These are phyloP conservation scores for Oxyruncus cristatus DNA, from an alignment of 2,113 vertebrate genomes.

Conservation along the genomic window DNA sequence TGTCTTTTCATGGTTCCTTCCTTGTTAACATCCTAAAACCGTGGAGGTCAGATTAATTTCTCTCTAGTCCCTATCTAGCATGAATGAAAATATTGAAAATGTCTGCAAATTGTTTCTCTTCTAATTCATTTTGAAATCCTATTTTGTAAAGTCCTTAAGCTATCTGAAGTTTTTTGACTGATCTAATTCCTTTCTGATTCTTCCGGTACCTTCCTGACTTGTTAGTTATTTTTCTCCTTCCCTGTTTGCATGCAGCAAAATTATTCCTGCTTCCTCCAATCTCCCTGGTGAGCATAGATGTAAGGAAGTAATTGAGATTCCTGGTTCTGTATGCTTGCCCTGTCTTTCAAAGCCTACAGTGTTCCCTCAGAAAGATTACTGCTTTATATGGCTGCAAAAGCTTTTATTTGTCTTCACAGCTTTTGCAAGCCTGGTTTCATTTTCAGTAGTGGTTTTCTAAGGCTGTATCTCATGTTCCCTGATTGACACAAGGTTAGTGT, in stretches of 20 bases:
- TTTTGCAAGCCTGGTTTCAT: slow-evolving; percentile 7
- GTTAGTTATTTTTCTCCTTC: not conserved
- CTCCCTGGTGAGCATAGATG: not conserved
- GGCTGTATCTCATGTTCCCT: not conserved
- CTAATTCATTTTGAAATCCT: not conserved
- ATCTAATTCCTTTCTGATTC: not conserved
- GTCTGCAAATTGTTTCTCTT: not conserved
- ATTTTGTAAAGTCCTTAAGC: not conserved
- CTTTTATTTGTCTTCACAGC: slow-evolving; percentile 26
- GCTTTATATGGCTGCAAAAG: slow-evolving; percentile 28
- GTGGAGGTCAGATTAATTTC: not conserved
- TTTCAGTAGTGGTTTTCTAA: not conserved
- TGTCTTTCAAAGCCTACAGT: slow-evolving; percentile 1
- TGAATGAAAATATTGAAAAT: not conserved
- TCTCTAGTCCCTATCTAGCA: not conserved
- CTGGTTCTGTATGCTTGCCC: not conserved
- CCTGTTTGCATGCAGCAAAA: not conserved
- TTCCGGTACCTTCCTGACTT: not conserved
- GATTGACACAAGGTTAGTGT: not conserved
- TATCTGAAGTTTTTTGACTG: not conserved
- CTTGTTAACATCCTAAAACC: not conserved
- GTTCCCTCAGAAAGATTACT: not conserved
- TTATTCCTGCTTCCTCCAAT: not conserved
- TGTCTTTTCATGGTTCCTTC: not conserved
- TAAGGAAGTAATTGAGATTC: not conserved